Conservation (phyloP, 1,140 invertebrate species). For the Rhyzopertha dominica region DNA sequence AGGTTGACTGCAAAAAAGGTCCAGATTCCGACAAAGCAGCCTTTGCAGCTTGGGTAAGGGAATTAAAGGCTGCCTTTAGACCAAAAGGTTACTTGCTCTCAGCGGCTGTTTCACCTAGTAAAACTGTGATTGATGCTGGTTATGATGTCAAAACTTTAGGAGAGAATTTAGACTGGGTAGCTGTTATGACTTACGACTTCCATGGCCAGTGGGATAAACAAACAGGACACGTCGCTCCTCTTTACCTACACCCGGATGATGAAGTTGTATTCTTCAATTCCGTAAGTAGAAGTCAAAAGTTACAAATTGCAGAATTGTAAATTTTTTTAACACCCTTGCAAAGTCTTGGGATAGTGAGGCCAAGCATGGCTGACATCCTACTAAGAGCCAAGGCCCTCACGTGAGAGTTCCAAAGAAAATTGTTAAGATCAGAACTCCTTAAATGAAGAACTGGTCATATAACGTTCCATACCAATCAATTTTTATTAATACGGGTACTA, state of each 20-base stretch:
- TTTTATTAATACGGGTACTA: too few relatives aligned
- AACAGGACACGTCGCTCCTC: slow-evolving; percentile 77
- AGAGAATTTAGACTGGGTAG: slow-evolving; percentile 75
- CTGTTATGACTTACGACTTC: slow-evolving; percentile 83
- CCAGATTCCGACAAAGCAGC: slow-evolving; percentile 74
- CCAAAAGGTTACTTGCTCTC: slow-evolving; percentile 70
- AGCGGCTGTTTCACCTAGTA: slow-evolving; percentile 81
- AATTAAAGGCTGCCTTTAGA: slow-evolving; percentile 68
- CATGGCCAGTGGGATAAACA: slow-evolving; percentile 81
- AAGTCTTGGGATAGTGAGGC: too few relatives aligned
- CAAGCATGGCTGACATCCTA: too few relatives aligned
- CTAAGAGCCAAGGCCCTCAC: too few relatives aligned
- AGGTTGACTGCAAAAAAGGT: slow-evolving; percentile 71
- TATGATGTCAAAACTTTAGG: slow-evolving; percentile 74
- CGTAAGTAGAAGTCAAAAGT: slow-evolving; percentile 44
- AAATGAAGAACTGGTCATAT: too few relatives aligned
- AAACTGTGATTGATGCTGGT: slow-evolving; percentile 77
- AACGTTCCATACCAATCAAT: too few relatives aligned
- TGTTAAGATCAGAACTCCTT: too few relatives aligned
- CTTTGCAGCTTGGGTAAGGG: slow-evolving; percentile 67
- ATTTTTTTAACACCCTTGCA: slow-evolving; percentile 1
- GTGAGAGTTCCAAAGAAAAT: too few relatives aligned
- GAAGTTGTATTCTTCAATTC: slow-evolving; percentile 66
- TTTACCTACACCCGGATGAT: slow-evolving; percentile 75
- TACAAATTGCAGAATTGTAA: neutral